A percentile compares a stretch with the other conserved stretches of the same genome.
phyloP scores from a whole-genome alignment of 2,888 invertebrate species.

The Pseudolycoriella hygida region DNA sequence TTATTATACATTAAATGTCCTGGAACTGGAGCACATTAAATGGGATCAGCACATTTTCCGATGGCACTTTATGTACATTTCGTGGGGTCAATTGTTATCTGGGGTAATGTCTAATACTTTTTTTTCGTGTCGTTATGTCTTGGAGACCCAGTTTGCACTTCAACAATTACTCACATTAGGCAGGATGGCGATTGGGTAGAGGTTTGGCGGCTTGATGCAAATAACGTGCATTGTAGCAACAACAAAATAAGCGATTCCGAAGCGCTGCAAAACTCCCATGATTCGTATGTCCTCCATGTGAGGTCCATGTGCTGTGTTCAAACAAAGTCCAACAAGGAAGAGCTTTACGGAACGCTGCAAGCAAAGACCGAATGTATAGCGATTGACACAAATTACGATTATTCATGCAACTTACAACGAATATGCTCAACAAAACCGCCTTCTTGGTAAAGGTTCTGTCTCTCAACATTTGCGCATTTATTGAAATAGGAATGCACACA shows the following conservation, averaged over 20 bases:
- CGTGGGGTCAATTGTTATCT: no score
- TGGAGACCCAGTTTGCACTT: no score
- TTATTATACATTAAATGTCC: no score
- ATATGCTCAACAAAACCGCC: no score
- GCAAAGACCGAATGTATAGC: slow-evolving; percentile 5
- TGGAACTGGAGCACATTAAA: no score
- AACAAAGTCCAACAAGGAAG: slow-evolving; percentile 55
- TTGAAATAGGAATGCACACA: slow-evolving; percentile 75
- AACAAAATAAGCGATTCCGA: slow-evolving; percentile 67
- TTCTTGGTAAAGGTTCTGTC: slow-evolving; percentile 25
- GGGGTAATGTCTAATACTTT: no score
- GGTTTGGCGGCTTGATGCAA: slow-evolving; percentile 35
- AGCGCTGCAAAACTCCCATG: slow-evolving; percentile 81
- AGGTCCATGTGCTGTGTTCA: slow-evolving; percentile 45
- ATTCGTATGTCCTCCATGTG: slow-evolving; percentile 50
- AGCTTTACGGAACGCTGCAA: slow-evolving; percentile 53
- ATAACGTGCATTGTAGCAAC: slow-evolving; percentile 47
- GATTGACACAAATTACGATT: neutral
- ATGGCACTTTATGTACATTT: no score
- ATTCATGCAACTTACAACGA: no score
- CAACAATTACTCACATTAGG: no score
- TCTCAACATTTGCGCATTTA: slow-evolving; percentile 52
- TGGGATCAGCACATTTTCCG: no score
- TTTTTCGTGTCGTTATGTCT: no score
- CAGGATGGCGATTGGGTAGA: no score